phyloP scores from a whole-genome alignment of 2,888 invertebrate genomes.

The Anagyrus pseudococci region DNA sequence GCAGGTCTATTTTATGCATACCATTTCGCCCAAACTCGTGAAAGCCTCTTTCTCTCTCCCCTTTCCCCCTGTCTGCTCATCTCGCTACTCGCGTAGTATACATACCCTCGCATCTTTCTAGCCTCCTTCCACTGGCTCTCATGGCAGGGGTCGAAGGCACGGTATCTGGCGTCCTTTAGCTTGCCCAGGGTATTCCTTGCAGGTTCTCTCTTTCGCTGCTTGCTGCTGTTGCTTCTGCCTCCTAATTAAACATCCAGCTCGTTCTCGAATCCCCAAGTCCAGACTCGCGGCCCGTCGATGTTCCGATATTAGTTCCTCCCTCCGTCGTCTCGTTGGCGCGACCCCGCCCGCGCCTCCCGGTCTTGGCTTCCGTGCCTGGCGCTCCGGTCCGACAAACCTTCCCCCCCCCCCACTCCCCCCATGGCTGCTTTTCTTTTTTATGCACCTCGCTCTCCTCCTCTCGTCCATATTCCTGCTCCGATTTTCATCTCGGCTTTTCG shows the following conservation, averaged over 20 bases:
- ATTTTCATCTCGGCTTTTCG: conserved; percentile 44
- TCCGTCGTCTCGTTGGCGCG: conserved; percentile 39
- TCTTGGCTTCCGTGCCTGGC: conserved; percentile 26
- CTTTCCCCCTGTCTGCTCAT: not conserved
- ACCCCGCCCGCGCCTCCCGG: conserved; percentile 13
- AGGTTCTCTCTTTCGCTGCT: conserved; percentile 37
- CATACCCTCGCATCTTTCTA: no score
- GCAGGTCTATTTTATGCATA: no score
- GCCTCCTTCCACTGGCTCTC: no score
- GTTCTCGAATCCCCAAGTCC: conserved; percentile 54
- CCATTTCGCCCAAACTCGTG: no score
- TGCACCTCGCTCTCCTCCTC: conserved; percentile 26
- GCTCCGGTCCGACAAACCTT: no score
- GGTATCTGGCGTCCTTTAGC: conserved; percentile 12
- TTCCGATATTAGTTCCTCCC: conserved; percentile 59
- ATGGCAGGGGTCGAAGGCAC: no score
- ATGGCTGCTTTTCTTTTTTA: conserved; percentile 32
- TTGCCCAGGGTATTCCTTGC: conserved; percentile 27
- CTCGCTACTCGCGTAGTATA: no score
- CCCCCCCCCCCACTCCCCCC: no score
- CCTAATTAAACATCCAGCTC: conserved; percentile 62
- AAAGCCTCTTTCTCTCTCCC: conserved; percentile 6
- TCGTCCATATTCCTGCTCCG: conserved; percentile 43
- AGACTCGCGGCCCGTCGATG: conserved; percentile 56
- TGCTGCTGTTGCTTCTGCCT: conserved; percentile 49